phyloP scores from a whole-genome alignment of 2,113 vertebrate genomes.

The Sylvilagus bachmani region DNA sequence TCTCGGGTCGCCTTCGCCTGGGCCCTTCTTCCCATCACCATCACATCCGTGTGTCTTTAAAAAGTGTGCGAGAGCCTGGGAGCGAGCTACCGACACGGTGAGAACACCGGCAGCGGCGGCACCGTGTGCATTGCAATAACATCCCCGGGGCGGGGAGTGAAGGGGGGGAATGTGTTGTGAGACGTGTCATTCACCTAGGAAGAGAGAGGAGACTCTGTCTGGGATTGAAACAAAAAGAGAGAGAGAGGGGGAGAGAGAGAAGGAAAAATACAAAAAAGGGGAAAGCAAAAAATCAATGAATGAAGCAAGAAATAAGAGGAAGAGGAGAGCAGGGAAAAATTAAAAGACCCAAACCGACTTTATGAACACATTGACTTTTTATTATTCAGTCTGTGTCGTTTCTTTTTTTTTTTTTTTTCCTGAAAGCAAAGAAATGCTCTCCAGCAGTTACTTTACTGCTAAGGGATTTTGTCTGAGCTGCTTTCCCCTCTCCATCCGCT shows the following conservation, averaged over 20 bases:
- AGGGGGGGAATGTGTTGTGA: constrained; percentile 57
- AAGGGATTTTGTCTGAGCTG: constrained; percentile 16
- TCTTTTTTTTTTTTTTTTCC: background rate
- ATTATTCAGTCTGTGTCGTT: constrained; percentile 56
- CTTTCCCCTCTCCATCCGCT: constrained; percentile 3
- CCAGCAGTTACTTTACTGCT: constrained; percentile 80
- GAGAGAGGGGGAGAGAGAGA: background rate
- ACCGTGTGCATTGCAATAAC: constrained; percentile 82
- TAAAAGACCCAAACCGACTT: constrained; percentile 68
- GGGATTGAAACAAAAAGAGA: background rate
- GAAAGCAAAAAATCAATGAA: background rate
- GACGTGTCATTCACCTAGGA: constrained; percentile 76
- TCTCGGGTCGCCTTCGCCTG: constrained; percentile 38
- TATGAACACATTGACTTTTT: constrained; percentile 65
- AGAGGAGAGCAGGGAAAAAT: background rate
- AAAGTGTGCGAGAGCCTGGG: constrained; percentile 80
- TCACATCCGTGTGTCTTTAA: constrained; percentile 71
- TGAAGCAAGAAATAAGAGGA: background rate
- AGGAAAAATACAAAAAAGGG: background rate
- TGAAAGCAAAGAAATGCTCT: constrained; percentile 25
- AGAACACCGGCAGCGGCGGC: constrained; percentile 78
- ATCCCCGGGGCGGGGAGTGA: constrained; percentile 62
- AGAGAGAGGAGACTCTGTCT: constrained; percentile 61
- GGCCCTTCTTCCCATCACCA: constrained; percentile 45
- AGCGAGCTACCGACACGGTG: constrained; percentile 68